Evolutionary conservation across 2,113 vertebrate species (phyloP).

Genomic region (Cavia porcellus): DNA sequence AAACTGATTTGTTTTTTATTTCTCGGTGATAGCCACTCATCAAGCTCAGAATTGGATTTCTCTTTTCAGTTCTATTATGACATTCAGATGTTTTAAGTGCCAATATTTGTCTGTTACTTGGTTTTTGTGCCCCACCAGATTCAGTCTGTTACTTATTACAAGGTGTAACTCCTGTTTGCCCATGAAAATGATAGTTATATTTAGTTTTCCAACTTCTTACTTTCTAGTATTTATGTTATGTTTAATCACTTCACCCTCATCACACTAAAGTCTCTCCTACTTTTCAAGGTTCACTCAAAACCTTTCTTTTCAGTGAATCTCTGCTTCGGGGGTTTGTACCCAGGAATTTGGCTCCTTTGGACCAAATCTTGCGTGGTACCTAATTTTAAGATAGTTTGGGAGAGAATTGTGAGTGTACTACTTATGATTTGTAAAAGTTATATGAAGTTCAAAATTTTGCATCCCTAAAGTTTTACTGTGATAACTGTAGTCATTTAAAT

Average conservation of each 20-base stretch:
- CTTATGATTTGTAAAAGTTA: constrained; percentile 47
- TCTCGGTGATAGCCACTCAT: background rate
- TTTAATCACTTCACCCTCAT: background rate
- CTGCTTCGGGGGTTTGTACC: background rate
- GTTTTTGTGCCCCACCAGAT: constrained; percentile 24
- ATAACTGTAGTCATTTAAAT: background rate
- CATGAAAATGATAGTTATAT: background rate
- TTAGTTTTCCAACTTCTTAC: background rate
- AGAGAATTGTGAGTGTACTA: constrained; percentile 6
- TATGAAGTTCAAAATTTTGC: constrained; percentile 45
- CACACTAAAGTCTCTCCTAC: background rate
- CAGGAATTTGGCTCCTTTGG: background rate
- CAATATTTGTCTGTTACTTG: background rate
- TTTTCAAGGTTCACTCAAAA: constrained; percentile 32
- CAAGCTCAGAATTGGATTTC: constrained; percentile 11
- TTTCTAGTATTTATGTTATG: background rate
- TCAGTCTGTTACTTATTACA: constrained; percentile 8
- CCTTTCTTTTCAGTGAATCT: constrained; percentile 1
- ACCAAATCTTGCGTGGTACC: background rate
- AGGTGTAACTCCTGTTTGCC: constrained; percentile 31
- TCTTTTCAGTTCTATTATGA: constrained; percentile 23
- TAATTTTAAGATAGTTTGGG: constrained; percentile 47
- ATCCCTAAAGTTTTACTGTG: constrained; percentile 17
- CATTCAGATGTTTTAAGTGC: constrained; percentile 8
- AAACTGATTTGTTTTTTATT: constrained; percentile 56